Percentiles rank a stretch among this genome's conserved stretches.
Evolutionary conservation across 37 sponge, comb jelly and placozoan species (phyloP).

Genomic region (Spongilla lacustris): DNA sequence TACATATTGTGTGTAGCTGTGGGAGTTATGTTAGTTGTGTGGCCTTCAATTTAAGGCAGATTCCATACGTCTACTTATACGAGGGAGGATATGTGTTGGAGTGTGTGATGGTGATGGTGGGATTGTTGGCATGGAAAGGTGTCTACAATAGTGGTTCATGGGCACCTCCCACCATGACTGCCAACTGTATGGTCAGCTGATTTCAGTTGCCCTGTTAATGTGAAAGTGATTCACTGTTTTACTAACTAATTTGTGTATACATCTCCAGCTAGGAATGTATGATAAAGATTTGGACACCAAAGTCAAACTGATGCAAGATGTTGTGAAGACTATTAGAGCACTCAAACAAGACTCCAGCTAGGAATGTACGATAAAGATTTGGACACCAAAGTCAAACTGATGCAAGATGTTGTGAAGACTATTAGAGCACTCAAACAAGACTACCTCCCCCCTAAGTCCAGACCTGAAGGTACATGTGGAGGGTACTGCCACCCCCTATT

Average conservation of each 20-base stretch:
- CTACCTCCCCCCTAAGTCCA: conserved; percentile 79
- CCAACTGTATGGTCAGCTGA: too few relatives aligned
- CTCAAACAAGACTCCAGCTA: conserved; percentile 70
- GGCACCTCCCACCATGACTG: too few relatives aligned
- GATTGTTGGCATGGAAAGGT: too few relatives aligned
- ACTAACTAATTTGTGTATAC: conserved; percentile 30
- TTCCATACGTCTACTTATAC: too few relatives aligned
- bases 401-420: conserved; percentile 82
- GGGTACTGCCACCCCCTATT: neutral
- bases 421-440: conserved; percentile 72
- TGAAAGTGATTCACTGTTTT: neutral
- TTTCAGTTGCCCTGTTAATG: too few relatives aligned
- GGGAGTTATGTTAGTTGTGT: too few relatives aligned
- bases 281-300: conserved; percentile 63
- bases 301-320: conserved; percentile 81
- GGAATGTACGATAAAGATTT: conserved; percentile 48
- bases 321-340: conserved; percentile 69
- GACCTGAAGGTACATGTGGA: conserved; percentile 74
- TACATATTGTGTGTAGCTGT: neutral
- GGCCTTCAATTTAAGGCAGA: too few relatives aligned
- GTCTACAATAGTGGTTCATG: too few relatives aligned
- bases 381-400: conserved; percentile 65
- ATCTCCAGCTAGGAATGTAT: too few relatives aligned
- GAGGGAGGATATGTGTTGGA: too few relatives aligned
- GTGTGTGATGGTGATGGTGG: too few relatives aligned